These are phyloP conservation scores for Onthophagus sagittarius DNA, from an alignment of 2,888 invertebrate genomes.

Conservation along the genomic window DNA sequence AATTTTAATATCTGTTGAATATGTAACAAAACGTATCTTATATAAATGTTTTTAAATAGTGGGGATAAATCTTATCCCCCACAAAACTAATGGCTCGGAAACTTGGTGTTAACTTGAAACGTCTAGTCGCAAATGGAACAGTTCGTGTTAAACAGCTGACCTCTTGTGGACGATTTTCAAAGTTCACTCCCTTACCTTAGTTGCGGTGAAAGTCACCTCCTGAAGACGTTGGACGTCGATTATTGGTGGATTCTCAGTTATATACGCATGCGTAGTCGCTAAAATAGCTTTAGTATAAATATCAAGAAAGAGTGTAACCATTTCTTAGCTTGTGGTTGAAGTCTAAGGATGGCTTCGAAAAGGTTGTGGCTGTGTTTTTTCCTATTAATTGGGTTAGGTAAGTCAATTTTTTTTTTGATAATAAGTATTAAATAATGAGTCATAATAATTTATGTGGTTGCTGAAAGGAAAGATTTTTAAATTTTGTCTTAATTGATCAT, in stretches of 20 bases:
- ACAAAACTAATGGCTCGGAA: background rate
- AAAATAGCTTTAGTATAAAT: slow-evolving; percentile 47
- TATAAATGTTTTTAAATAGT: background rate
- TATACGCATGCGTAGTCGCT: slow-evolving; percentile 42
- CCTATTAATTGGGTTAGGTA: slow-evolving; percentile 46
- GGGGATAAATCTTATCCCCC: background rate
- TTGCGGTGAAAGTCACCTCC: slow-evolving; percentile 4
- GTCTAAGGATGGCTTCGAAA: slow-evolving; percentile 47
- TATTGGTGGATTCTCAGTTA: background rate
- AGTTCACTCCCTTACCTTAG: slow-evolving; percentile 14
- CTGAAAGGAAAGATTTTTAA: too few relatives aligned
- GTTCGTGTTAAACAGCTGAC: background rate
- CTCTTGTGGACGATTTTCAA: background rate
- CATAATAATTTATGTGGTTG: too few relatives aligned
- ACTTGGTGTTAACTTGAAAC: background rate
- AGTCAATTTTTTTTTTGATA: slow-evolving; percentile 37
- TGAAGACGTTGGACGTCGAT: background rate
- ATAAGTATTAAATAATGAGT: too few relatives aligned
- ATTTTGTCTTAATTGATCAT: too few relatives aligned
- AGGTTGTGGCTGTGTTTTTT: slow-evolving; percentile 50
- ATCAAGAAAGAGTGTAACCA: slow-evolving; percentile 46
- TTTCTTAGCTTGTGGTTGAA: slow-evolving; percentile 49
- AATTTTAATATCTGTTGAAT: too few relatives aligned
- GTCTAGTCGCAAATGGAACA: background rate
- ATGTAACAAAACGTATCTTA: too few relatives aligned